Conservation (phyloP, 2,113 vertebrate species). For the Oriolus oriolus region DNA sequence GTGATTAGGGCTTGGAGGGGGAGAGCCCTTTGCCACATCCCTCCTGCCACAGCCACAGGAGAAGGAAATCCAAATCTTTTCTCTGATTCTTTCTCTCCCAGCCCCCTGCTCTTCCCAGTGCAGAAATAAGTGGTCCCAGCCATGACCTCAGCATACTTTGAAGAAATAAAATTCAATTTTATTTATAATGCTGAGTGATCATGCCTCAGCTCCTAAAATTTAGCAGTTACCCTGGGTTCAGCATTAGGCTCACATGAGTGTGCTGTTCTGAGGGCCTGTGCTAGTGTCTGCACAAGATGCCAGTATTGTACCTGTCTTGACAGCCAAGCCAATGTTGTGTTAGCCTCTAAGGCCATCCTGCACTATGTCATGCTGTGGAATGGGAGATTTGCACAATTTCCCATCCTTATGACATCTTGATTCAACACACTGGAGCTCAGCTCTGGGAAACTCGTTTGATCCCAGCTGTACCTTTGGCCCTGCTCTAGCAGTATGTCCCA, state of each 20-base stretch:
- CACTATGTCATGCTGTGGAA: background rate
- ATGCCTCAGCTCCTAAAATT: background rate
- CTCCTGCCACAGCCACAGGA: background rate
- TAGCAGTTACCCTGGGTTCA: background rate
- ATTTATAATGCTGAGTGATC: background rate
- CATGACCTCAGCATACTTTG: background rate
- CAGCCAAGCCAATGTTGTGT: background rate
- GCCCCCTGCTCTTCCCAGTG: background rate
- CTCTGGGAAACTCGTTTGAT: background rate
- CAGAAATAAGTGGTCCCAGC: background rate
- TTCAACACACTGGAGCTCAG: background rate
- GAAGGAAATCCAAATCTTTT: background rate
- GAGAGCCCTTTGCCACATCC: background rate
- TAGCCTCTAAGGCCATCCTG: background rate
- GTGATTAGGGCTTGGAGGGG: background rate
- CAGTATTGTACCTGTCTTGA: background rate
- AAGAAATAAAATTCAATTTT: background rate
- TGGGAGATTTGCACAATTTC: background rate
- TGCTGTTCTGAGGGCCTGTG: background rate
- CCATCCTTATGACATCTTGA: background rate
- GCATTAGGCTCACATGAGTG: background rate
- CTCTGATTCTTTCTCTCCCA: background rate
- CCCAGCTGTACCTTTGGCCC: background rate
- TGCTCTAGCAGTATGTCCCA: background rate
- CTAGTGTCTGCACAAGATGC: background rate